phyloP scores from a whole-genome alignment of 2,113 vertebrate genomes.

The Aramus guarauna region DNA sequence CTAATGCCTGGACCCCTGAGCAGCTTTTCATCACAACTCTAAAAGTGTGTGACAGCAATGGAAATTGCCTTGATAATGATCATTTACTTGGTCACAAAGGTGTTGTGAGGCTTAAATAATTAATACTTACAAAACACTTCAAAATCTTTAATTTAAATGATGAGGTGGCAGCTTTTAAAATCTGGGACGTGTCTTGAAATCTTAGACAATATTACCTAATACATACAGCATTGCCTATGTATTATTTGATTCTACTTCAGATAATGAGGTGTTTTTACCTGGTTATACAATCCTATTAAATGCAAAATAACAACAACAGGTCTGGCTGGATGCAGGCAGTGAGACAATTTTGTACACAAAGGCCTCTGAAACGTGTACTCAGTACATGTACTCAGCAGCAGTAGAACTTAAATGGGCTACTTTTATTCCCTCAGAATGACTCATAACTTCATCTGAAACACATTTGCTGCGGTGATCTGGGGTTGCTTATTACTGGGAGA shows the following conservation, averaged over 20 bases:
- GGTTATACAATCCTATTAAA: not conserved
- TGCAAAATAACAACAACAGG: not conserved
- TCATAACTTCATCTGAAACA: conserved; percentile 1
- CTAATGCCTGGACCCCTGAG: not conserved
- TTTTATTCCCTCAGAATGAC: not conserved
- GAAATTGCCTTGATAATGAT: not conserved
- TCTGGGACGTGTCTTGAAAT: not conserved
- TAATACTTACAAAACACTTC: not conserved
- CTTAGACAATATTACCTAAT: not conserved
- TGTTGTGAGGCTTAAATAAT: not conserved
- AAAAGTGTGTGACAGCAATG: not conserved
- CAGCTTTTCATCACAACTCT: not conserved
- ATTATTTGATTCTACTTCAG: not conserved
- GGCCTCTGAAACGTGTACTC: not conserved
- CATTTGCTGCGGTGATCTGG: not conserved
- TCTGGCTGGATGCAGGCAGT: not conserved
- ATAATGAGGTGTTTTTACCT: not conserved
- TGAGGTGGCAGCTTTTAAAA: not conserved
- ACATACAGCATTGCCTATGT: not conserved
- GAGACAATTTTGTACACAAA: not conserved
- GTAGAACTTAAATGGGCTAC: not conserved
- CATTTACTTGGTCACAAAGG: not conserved
- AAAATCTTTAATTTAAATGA: not conserved
- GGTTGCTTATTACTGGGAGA: not conserved
- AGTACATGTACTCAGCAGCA: not conserved